phyloP scores from a whole-genome alignment of 2,888 invertebrate genomes.

The Eutolmus rufibarbis region DNA sequence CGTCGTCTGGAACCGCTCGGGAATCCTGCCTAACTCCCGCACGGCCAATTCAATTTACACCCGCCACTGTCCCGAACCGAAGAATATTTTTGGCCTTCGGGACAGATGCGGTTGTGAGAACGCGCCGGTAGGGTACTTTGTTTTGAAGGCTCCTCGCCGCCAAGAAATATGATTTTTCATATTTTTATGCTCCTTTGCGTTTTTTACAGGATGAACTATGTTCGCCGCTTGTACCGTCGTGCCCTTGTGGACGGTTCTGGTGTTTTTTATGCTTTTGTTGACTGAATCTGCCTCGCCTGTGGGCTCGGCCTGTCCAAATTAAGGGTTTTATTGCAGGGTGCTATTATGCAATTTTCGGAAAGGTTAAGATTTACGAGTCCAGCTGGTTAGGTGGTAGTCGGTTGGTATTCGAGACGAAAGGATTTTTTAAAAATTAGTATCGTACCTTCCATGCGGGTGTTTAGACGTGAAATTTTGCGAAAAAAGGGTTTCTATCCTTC shows the following conservation, averaged over 20 bases:
- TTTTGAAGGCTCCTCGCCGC: background rate
- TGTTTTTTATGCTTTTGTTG: background rate
- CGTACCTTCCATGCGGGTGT: conserved; percentile 54
- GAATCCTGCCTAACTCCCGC: background rate
- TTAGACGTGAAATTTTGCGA: conserved; percentile 52
- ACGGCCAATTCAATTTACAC: background rate
- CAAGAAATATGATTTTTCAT: conserved; percentile 36
- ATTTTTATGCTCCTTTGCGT: conserved; percentile 5
- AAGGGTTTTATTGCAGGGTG: conserved; percentile 41
- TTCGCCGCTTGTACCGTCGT: background rate
- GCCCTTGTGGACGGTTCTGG: background rate
- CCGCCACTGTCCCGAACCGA: background rate
- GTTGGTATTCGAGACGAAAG: conserved; percentile 40
- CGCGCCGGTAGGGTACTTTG: background rate
- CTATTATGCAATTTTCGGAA: conserved; percentile 39
- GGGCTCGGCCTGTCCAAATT: conserved; percentile 8
- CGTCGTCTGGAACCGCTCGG: background rate
- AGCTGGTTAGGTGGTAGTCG: background rate
- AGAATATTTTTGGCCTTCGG: conserved; percentile 10
- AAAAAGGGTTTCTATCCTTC: conserved; percentile 12
- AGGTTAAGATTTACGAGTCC: conserved; percentile 5
- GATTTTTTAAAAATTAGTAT: conserved; percentile 60
- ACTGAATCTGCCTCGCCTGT: background rate
- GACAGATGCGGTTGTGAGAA: background rate
- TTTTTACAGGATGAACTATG: background rate